phyloP scores from a whole-genome alignment of 1,140 invertebrate genomes.

The Phenacoccus solenopsis region DNA sequence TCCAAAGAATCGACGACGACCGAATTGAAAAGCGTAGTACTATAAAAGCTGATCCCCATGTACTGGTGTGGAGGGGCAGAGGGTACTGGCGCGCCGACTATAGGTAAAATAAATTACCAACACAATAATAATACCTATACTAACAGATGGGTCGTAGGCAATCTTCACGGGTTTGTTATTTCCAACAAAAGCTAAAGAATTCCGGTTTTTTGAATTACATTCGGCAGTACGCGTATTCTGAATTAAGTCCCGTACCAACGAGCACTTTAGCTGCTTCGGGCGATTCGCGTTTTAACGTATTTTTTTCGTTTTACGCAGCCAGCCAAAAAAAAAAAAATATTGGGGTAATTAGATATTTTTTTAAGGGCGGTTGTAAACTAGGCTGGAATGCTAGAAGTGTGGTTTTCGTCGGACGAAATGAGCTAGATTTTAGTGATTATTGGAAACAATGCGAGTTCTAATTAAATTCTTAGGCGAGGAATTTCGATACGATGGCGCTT shows the following conservation, averaged over 20 bases:
- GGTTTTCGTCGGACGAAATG: too few relatives aligned
- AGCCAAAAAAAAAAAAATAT: too few relatives aligned
- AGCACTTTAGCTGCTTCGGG: not conserved
- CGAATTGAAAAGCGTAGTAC: too few relatives aligned
- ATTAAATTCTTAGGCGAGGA: too few relatives aligned
- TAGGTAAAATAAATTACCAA: not conserved
- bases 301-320: not conserved
- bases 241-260: not conserved
- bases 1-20: too few relatives aligned
- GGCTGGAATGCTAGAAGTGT: too few relatives aligned
- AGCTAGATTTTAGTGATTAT: too few relatives aligned
- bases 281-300: not conserved
- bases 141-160: slow-evolving; percentile 1
- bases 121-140: not conserved
- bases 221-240: not conserved
- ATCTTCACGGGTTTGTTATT: not conserved
- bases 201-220: not conserved
- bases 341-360: too few relatives aligned
- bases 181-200: not conserved
- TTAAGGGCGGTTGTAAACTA: too few relatives aligned
- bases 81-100: not conserved
- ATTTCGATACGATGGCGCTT: too few relatives aligned
- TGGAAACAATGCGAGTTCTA: too few relatives aligned
- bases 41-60: not conserved
- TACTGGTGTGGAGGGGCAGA: not conserved